A percentile compares a stretch with the other conserved stretches of the same genome.
phyloP scores from a whole-genome alignment of 1,140 invertebrate species.

The Apolygus lucorum region DNA sequence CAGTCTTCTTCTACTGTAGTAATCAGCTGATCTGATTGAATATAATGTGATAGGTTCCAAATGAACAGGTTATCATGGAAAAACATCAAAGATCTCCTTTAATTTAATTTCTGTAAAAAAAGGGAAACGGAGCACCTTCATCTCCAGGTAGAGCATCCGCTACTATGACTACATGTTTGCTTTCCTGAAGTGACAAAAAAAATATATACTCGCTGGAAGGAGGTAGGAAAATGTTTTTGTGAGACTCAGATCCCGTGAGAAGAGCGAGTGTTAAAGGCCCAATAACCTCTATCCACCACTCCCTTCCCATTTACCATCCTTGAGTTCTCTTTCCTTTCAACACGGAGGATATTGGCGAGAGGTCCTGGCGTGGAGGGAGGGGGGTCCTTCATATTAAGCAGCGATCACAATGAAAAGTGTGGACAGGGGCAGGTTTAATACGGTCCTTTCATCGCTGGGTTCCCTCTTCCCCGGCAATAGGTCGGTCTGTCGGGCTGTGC shows the following conservation, averaged over 20 bases:
- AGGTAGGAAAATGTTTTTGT: conserved; percentile 8
- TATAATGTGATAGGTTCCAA: too few species aligned
- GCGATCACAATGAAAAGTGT: conserved; percentile 2
- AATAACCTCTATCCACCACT: background rate
- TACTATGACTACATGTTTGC: background rate
- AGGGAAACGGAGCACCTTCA: background rate
- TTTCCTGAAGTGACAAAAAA: background rate
- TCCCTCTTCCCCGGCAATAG: background rate
- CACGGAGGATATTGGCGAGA: background rate
- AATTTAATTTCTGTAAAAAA: too few species aligned
- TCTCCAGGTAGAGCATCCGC: background rate
- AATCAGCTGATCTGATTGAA: too few species aligned
- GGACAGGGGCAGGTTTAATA: conserved; percentile 16
- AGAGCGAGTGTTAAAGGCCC: background rate
- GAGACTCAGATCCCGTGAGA: background rate
- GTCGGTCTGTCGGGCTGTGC: background rate
- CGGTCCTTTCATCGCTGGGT: background rate
- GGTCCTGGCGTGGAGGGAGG: background rate
- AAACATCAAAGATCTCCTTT: too few species aligned
- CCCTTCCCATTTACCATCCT: background rate
- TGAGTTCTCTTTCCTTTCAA: background rate
- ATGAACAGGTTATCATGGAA: too few species aligned
- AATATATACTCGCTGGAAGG: background rate
- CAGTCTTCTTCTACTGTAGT: too few species aligned
- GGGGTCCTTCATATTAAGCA: conserved; percentile 8